Percentiles rank a stretch among this genome's conserved stretches.
phyloP scores from a whole-genome alignment of 2,113 vertebrate genomes.

The Semnornis frantzii region DNA sequence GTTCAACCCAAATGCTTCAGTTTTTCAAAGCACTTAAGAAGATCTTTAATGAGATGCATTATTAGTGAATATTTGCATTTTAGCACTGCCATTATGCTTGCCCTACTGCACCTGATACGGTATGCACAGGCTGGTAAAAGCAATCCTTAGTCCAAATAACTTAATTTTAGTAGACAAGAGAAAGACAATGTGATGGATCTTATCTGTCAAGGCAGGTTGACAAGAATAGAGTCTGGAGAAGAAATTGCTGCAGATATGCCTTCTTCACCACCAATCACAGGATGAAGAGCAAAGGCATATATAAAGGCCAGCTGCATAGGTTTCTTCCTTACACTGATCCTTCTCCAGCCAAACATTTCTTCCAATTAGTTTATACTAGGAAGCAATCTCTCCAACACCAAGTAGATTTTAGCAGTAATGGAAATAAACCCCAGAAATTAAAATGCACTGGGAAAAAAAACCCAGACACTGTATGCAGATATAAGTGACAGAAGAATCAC shows the following conservation, averaged over 20 bases:
- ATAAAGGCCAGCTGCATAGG: neutral
- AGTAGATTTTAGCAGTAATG: neutral
- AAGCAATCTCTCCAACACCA: neutral
- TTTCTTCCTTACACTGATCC: neutral
- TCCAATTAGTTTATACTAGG: neutral
- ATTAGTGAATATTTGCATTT: neutral
- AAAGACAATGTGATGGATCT: neutral
- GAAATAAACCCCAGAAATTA: slow-evolving; percentile 10
- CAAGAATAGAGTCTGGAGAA: neutral
- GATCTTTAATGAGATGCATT: neutral
- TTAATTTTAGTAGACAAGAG: neutral
- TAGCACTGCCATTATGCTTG: neutral
- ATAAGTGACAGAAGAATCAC: slow-evolving; percentile 15
- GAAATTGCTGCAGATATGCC: neutral
- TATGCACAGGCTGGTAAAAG: neutral
- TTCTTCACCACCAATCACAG: neutral
- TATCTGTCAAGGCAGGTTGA: neutral
- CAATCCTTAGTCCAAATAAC: neutral
- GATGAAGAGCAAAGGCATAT: neutral
- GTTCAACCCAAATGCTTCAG: neutral
- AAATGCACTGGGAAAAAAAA: slow-evolving; percentile 17
- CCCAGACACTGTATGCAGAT: neutral
- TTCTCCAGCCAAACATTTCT: neutral
- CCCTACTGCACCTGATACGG: neutral
- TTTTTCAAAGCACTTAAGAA: neutral